phyloP scores from a whole-genome alignment of 2,888 invertebrate genomes.

The Dryobotodes eremita region DNA sequence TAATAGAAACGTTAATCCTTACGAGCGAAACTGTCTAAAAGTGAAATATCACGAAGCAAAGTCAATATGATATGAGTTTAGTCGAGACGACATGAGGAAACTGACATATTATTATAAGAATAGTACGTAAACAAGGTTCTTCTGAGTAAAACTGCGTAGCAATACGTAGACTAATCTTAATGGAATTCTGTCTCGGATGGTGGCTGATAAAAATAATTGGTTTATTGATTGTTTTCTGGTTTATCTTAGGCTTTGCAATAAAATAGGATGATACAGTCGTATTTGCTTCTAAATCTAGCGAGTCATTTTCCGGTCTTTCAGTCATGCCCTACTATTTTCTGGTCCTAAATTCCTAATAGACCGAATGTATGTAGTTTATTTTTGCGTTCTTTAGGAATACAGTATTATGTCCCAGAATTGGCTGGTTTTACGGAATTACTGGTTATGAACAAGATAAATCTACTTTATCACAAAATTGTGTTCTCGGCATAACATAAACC shows the following conservation, averaged over 20 bases:
- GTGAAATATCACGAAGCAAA: slow-evolving; percentile 50
- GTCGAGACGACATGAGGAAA: slow-evolving; percentile 38
- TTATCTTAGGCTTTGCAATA: slow-evolving; percentile 9
- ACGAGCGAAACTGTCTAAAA: slow-evolving; percentile 40
- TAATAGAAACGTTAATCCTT: slow-evolving; percentile 34
- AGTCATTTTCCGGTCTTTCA: neutral
- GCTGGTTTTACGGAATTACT: neutral
- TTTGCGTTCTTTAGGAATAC: neutral
- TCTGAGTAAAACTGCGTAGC: slow-evolving; percentile 55
- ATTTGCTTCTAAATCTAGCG: neutral
- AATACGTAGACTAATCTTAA: slow-evolving; percentile 46
- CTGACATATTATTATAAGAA: slow-evolving; percentile 55
- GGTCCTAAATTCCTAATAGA: neutral
- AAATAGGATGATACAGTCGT: slow-evolving; percentile 6
- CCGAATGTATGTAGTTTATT: neutral
- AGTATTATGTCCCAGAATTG: neutral
- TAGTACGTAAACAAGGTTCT: slow-evolving; percentile 48
- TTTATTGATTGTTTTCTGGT: slow-evolving; percentile 53
- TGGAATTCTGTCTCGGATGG: slow-evolving; percentile 51
- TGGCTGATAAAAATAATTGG: slow-evolving; percentile 61
- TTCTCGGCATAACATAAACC: slow-evolving; percentile 20
- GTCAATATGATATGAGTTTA: slow-evolving; percentile 55
- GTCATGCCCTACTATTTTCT: neutral
- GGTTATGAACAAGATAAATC: neutral
- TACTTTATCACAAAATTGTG: slow-evolving; percentile 1